Evolutionary conservation across 2,888 invertebrate species (phyloP).

Genomic region (Drosophila sordidapex): DNA sequence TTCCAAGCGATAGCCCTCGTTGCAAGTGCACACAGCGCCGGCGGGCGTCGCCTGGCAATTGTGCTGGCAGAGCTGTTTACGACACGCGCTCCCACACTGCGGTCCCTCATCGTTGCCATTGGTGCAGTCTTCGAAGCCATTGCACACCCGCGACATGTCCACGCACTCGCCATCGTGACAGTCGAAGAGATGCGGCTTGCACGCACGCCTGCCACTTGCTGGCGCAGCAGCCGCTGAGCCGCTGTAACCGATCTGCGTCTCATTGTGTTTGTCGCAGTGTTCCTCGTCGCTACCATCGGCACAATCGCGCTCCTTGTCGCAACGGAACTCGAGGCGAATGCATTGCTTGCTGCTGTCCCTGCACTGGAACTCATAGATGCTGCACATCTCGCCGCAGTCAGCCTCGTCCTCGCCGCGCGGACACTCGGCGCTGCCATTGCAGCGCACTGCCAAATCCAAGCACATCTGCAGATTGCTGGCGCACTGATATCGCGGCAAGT

Average conservation of each 20-base stretch:
- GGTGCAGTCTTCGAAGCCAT: slow-evolving; percentile 87
- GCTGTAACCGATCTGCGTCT: slow-evolving; percentile 19
- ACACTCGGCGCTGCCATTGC: slow-evolving; percentile 89
- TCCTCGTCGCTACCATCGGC: slow-evolving; percentile 90
- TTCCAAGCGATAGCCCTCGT: slow-evolving; percentile 86
- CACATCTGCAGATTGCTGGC: slow-evolving; percentile 78
- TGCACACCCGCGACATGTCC: slow-evolving; percentile 88
- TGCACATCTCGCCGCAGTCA: slow-evolving; percentile 86
- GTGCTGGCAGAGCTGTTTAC: slow-evolving; percentile 85
- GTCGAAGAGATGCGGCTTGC: slow-evolving; percentile 85
- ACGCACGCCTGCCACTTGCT: slow-evolving; percentile 57
- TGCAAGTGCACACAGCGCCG: slow-evolving; percentile 89
- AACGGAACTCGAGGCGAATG: slow-evolving; percentile 87
- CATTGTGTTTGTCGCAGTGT: slow-evolving; percentile 84
- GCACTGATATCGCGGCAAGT: slow-evolving; percentile 77
- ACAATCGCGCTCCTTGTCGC: slow-evolving; percentile 89
- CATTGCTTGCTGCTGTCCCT: slow-evolving; percentile 87
- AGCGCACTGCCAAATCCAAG: slow-evolving; percentile 85
- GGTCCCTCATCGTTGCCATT: slow-evolving; percentile 90
- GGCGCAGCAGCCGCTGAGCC: neutral
- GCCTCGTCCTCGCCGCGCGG: slow-evolving; percentile 90
- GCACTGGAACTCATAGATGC: slow-evolving; percentile 89
- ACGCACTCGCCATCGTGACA: slow-evolving; percentile 89
- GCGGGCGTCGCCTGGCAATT: slow-evolving; percentile 88
- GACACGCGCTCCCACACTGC: slow-evolving; percentile 86